These are phyloP conservation scores for Semaprochilodus insignis DNA, from an alignment of 2,797 vertebrate genomes.

Conservation along the genomic window DNA sequence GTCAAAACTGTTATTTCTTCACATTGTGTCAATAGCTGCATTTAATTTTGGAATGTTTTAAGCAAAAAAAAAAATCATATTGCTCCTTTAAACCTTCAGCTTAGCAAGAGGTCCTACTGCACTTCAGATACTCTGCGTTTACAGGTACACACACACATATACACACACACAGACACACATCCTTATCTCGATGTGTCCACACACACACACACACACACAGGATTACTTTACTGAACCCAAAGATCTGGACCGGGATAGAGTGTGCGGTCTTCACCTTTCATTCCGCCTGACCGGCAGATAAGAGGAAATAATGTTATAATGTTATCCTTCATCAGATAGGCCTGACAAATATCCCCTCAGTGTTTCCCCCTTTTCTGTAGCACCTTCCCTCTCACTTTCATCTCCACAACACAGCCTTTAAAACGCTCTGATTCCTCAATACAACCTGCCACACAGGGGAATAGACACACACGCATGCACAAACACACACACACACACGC, in stretches of 20 bases:
- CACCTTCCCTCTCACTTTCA: slow-evolving; percentile 37
- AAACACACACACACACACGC: slow-evolving; percentile 19
- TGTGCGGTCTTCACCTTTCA: slow-evolving; percentile 70
- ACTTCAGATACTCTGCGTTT: not conserved
- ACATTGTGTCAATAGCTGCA: too few species aligned
- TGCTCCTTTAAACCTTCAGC: not conserved
- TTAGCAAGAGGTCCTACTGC: not conserved
- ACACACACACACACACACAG: slow-evolving; percentile 64
- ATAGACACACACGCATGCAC: slow-evolving; percentile 16
- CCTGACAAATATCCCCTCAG: slow-evolving; percentile 67
- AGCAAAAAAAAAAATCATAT: too few species aligned
- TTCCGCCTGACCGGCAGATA: slow-evolving; percentile 67
- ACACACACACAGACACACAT: slow-evolving; percentile 31
- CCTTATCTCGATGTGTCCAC: slow-evolving; percentile 72
- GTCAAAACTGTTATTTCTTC: too few species aligned
- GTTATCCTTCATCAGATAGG: slow-evolving; percentile 72
- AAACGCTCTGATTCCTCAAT: slow-evolving; percentile 41
- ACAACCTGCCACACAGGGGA: slow-evolving; percentile 28
- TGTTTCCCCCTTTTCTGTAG: slow-evolving; percentile 52
- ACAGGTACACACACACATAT: not conserved
- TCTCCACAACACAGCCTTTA: slow-evolving; percentile 29
- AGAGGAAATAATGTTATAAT: slow-evolving; percentile 67
- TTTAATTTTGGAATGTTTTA: too few species aligned
- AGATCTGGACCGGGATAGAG: slow-evolving; percentile 73
- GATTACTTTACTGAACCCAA: slow-evolving; percentile 71